These are phyloP conservation scores for Noctua pronuba DNA, from an alignment of 2,888 invertebrate species.

Conservation along the genomic window DNA sequence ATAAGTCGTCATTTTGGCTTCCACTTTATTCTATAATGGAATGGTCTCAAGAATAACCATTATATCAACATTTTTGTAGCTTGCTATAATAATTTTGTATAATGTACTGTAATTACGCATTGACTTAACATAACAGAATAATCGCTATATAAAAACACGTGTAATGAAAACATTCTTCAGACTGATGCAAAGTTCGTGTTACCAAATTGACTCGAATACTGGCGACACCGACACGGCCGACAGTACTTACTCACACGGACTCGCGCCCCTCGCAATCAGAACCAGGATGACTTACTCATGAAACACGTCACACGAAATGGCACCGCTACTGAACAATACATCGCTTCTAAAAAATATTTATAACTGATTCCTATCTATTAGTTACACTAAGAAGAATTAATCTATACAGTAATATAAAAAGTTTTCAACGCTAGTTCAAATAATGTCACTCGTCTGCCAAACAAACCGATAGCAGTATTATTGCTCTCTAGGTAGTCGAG, in stretches of 20 bases:
- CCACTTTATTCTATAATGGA: constrained; percentile 88
- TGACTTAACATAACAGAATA: constrained; percentile 67
- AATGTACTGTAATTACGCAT: constrained; percentile 73
- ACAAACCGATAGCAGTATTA: constrained; percentile 77
- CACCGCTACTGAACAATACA: constrained; percentile 84
- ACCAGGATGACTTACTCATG: constrained; percentile 61
- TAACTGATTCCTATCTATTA: constrained; percentile 83
- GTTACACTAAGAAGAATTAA: constrained; percentile 81
- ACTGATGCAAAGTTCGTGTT: constrained; percentile 67
- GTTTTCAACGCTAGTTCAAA: constrained; percentile 77
- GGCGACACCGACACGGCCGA: constrained; percentile 11
- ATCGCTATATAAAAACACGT: constrained; percentile 68
- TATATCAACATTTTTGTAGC: constrained; percentile 75
- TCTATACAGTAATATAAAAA: constrained; percentile 82
- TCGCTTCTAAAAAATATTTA: constrained; percentile 79
- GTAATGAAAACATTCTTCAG: constrained; percentile 65
- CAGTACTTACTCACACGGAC: constrained; percentile 23
- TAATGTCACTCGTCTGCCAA: constrained; percentile 78
- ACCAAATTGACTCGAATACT: constrained; percentile 63
- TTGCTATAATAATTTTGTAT: constrained; percentile 74
- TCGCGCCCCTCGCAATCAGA: constrained; percentile 46
- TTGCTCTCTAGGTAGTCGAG: constrained; percentile 77
- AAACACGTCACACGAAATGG: constrained; percentile 83
- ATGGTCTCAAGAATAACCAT: constrained; percentile 89
- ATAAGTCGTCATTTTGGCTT: constrained; percentile 90